Conservation (phyloP, 2,797 vertebrate genomes). For the Lagothrix lagotricha region DNA sequence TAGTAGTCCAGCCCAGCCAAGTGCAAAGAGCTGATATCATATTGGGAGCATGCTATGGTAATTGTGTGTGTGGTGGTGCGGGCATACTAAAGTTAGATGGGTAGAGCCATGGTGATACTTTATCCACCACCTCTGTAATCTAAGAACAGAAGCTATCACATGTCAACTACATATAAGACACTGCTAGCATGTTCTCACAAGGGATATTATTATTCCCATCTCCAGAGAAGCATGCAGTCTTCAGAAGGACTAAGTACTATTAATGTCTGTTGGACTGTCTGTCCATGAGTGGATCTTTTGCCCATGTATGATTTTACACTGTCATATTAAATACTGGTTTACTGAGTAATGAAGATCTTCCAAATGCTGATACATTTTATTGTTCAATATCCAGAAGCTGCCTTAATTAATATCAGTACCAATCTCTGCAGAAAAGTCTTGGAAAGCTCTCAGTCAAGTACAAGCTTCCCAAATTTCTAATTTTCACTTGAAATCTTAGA, state of each 20-base stretch:
- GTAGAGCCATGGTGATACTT: not conserved
- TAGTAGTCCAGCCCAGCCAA: too few relatives aligned
- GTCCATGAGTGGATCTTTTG: not conserved
- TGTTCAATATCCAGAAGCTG: not conserved
- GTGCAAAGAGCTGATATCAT: not conserved
- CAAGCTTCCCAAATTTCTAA: not conserved
- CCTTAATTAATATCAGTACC: not conserved
- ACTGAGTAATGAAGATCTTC: not conserved
- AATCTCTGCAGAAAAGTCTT: not conserved
- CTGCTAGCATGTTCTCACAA: not conserved
- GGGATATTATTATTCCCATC: not conserved
- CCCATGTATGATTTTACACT: not conserved
- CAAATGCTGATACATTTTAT: not conserved
- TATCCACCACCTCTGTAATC: not conserved
- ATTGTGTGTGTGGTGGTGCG: not conserved
- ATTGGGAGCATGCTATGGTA: not conserved
- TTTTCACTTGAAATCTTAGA: not conserved
- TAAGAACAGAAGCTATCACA: not conserved
- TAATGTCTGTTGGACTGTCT: not conserved
- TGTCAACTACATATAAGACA: too few relatives aligned
- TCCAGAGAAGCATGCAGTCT: not conserved
- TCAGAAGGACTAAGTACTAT: not conserved
- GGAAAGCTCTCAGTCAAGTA: not conserved
- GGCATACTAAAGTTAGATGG: not conserved
- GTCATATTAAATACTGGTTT: not conserved